Percentiles rank a stretch among this genome's conserved stretches.
Evolutionary conservation across 2,888 invertebrate species (phyloP).

Genomic region (Lasioglossum villosulum): DNA sequence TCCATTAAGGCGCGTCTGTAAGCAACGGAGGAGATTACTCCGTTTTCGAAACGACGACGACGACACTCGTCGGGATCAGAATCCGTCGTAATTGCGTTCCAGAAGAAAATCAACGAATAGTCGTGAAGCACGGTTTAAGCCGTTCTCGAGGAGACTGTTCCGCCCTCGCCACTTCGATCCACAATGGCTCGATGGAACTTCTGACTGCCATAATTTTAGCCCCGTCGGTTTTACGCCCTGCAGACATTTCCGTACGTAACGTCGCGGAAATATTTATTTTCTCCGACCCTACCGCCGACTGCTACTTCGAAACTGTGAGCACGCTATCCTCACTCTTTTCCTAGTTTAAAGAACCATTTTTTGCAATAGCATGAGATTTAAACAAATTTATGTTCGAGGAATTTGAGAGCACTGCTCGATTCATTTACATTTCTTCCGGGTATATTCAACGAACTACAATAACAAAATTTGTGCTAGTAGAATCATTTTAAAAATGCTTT

Average conservation of each 20-base stretch:
- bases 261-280: slow-evolving; percentile 28
- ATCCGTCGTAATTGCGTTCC: slow-evolving; percentile 4
- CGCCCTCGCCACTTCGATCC: not conserved
- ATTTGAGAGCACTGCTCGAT: too few relatives aligned
- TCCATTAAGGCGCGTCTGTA: slow-evolving; percentile 27
- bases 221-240: slow-evolving; percentile 15
- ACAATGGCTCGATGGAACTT: slow-evolving; percentile 24
- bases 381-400: too few relatives aligned
- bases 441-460: too few relatives aligned
- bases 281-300: not conserved
- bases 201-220: slow-evolving; percentile 34
- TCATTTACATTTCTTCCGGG: too few relatives aligned
- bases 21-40: slow-evolving; percentile 39
- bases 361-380: too few relatives aligned
- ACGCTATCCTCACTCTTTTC: not conserved
- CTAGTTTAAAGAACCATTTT: too few relatives aligned
- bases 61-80: not conserved
- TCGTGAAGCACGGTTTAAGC: slow-evolving; percentile 6
- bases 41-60: slow-evolving; percentile 36
- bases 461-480: too few relatives aligned
- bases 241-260: slow-evolving; percentile 5
- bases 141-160: slow-evolving; percentile 13
- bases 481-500: too few relatives aligned
- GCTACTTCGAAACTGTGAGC: not conserved
- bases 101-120: slow-evolving; percentile 24